These are phyloP conservation scores for Drosophila nigromelanica DNA, from an alignment of 1,140 invertebrate species.

Conservation along the genomic window DNA sequence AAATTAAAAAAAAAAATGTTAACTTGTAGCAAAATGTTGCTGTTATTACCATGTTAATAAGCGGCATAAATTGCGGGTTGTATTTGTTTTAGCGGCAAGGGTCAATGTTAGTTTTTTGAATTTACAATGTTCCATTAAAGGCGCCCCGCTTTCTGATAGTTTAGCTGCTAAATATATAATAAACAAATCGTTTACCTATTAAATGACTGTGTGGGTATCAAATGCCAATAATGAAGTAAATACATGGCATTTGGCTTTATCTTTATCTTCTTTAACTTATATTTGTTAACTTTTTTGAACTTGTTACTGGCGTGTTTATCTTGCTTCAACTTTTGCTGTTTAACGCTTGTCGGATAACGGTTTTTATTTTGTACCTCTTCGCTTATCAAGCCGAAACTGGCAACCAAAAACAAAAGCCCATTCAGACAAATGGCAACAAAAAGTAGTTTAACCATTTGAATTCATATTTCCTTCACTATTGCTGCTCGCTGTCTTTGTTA, in stretches of 20 bases:
- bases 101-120: neutral
- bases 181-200: no score
- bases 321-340: constrained; percentile 1
- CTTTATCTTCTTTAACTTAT: neutral
- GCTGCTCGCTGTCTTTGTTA: neutral
- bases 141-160: neutral
- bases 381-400: neutral
- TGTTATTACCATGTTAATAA: neutral
- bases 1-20: neutral
- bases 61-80: neutral
- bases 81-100: neutral
- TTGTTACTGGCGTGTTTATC: neutral
- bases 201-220: no score
- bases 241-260: neutral
- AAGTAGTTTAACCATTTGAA: constrained; percentile 1
- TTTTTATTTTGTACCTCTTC: constrained; percentile 9
- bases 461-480: constrained; percentile 18
- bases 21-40: neutral
- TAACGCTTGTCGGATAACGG: constrained; percentile 5
- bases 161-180: neutral
- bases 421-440: constrained; percentile 16
- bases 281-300: neutral
- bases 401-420: neutral
- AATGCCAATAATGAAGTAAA: neutral
- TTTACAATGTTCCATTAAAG: neutral